phyloP scores from a whole-genome alignment of 2,888 invertebrate genomes.

The Drosophila kanekoi region DNA sequence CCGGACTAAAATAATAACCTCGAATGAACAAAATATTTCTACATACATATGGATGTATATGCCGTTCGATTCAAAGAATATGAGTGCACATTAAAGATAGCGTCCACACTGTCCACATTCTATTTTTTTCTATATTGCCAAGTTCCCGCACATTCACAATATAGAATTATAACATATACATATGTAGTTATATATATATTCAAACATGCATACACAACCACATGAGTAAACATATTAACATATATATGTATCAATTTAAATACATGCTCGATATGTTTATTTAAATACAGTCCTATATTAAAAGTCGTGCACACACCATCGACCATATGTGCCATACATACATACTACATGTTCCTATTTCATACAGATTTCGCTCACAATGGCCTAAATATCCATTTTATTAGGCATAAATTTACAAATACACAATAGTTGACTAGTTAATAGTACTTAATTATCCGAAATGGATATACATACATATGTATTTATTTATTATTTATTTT shows the following conservation, averaged over 20 bases:
- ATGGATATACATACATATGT: too few species aligned
- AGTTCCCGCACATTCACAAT: constrained; percentile 31
- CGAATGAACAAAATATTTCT: constrained; percentile 42
- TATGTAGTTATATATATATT: neutral
- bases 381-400: constrained; percentile 8
- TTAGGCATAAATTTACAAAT: neutral
- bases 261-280: constrained; percentile 8
- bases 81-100: constrained; percentile 67
- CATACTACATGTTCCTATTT: constrained; percentile 1
- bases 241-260: neutral
- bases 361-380: neutral
- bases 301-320: constrained; percentile 15
- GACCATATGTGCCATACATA: neutral
- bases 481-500: too few species aligned
- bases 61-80: constrained; percentile 47
- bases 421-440: too few species aligned
- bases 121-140: constrained; percentile 44
- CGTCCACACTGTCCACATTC: constrained; percentile 71
- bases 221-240: neutral
- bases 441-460: too few species aligned
- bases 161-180: constrained; percentile 22
- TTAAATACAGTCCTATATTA: constrained; percentile 28
- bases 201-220: neutral
- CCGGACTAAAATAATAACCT: constrained; percentile 55
- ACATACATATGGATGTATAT: constrained; percentile 19